These are phyloP conservation scores for Trissonchulus latispiculum DNA, from an alignment of 2,888 invertebrate species.

Conservation along the genomic window DNA sequence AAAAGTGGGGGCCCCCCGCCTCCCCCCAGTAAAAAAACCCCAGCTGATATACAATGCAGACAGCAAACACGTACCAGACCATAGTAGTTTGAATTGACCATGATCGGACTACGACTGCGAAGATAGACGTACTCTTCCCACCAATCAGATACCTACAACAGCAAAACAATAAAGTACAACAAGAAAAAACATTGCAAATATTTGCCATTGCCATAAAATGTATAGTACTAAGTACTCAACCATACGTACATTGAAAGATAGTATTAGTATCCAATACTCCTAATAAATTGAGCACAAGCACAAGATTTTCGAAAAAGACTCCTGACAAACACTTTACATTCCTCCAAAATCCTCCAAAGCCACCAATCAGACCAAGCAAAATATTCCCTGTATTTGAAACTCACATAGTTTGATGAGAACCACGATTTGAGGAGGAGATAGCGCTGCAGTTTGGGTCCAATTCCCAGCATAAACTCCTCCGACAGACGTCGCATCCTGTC, in stretches of 20 bases:
- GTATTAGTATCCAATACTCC: background rate
- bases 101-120: conserved; percentile 81
- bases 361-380: too few species aligned
- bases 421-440: conserved; percentile 90
- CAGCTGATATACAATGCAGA: too few species aligned
- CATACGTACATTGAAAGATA: too few species aligned
- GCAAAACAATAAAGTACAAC: conserved; percentile 77
- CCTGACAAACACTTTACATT: too few species aligned
- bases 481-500: conserved; percentile 69
- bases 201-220: too few species aligned
- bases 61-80: conserved; percentile 59
- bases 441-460: conserved; percentile 81
- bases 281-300: background rate
- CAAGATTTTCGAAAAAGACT: too few species aligned
- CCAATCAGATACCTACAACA: conserved; percentile 77
- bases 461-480: conserved; percentile 70
- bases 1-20: too few species aligned
- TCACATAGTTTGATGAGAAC: conserved; percentile 55
- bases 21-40: too few species aligned
- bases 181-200: conserved; percentile 84
- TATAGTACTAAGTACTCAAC: too few species aligned
- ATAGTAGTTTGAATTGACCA: conserved; percentile 98
- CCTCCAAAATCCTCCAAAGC: too few species aligned
- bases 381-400: too few species aligned
- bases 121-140: conserved; percentile 99